phyloP scores from a whole-genome alignment of 1,140 invertebrate species.

The Zaprionus inermis region DNA sequence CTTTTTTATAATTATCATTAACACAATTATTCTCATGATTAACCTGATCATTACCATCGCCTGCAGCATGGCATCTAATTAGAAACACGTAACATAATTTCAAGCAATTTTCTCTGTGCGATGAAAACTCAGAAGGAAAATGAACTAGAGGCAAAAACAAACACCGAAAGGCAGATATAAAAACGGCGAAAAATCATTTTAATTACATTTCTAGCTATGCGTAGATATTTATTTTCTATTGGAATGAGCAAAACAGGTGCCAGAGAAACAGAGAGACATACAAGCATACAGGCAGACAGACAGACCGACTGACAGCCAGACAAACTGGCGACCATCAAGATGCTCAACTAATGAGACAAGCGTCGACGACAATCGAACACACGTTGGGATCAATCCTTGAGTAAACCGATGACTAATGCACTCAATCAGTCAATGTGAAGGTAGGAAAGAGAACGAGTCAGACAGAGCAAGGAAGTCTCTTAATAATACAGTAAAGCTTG shows the following conservation, averaged over 20 bases:
- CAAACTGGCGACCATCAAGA: constrained; percentile 14
- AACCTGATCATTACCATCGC: constrained; percentile 25
- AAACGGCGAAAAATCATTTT: constrained; percentile 40
- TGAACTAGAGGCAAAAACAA: not conserved
- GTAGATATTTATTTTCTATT: constrained; percentile 31
- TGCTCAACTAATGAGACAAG: constrained; percentile 25
- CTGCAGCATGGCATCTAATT: constrained; percentile 48
- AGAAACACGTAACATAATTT: constrained; percentile 47
- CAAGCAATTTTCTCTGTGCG: constrained; percentile 34
- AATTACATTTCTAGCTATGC: constrained; percentile 49
- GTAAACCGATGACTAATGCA: constrained; percentile 3
- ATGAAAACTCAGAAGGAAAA: constrained; percentile 25
- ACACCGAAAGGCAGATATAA: constrained; percentile 2
- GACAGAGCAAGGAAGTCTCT: not conserved
- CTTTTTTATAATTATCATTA: constrained; percentile 13
- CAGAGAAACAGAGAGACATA: not conserved
- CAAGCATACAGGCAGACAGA: constrained; percentile 18
- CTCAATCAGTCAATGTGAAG: not conserved
- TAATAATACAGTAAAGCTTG: not conserved
- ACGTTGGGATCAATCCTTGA: not conserved
- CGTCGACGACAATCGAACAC: constrained; percentile 11
- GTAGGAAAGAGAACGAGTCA: not conserved
- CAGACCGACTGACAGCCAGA: constrained; percentile 12
- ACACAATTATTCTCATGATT: constrained; percentile 21
- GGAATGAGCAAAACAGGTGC: constrained; percentile 43